These are phyloP conservation scores for Stegodyphus mimosarum DNA, from an alignment of 1,140 invertebrate genomes.

Conservation along the genomic window DNA sequence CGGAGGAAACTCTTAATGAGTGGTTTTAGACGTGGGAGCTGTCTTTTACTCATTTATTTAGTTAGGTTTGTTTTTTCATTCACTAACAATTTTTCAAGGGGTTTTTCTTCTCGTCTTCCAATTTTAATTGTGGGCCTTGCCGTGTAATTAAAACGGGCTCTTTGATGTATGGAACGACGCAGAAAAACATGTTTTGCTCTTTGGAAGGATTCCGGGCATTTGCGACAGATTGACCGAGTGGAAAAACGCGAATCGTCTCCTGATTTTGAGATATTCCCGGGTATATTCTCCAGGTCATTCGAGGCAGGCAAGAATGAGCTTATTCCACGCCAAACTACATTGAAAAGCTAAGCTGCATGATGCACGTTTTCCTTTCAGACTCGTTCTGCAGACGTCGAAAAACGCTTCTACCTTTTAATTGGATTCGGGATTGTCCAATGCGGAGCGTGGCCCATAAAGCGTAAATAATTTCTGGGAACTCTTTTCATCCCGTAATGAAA, in stretches of 20 bases:
- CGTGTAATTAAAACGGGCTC: slow-evolving; percentile 49
- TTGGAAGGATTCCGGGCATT: neutral
- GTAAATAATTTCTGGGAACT: slow-evolving; percentile 34
- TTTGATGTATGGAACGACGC: slow-evolving; percentile 29
- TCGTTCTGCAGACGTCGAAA: slow-evolving; percentile 30
- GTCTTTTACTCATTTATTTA: slow-evolving; percentile 5
- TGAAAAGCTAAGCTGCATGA: neutral
- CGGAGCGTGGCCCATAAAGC: slow-evolving; percentile 4
- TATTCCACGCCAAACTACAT: neutral
- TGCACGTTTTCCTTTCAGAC: slow-evolving; percentile 19
- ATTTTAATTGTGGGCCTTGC: slow-evolving; percentile 48
- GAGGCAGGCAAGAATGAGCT: too few relatives aligned
- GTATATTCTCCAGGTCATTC: too few relatives aligned
- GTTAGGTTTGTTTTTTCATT: slow-evolving; percentile 5
- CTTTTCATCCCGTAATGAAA: slow-evolving; percentile 37
- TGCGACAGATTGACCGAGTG: neutral
- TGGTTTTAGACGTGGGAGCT: slow-evolving; percentile 43
- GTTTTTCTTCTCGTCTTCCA: slow-evolving; percentile 7
- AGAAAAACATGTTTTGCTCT: slow-evolving; percentile 14
- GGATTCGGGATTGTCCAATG: slow-evolving; percentile 52
- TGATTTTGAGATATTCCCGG: too few relatives aligned
- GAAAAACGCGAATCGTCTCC: neutral
- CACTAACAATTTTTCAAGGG: too few relatives aligned
- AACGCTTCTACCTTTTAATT: slow-evolving; percentile 50
- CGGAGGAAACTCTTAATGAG: slow-evolving; percentile 49